Evolutionary conservation across 2,888 invertebrate species (phyloP), one percentile per base, ranked within the genome.

Genomic region (Eupeodes latifasciatus): DNA sequence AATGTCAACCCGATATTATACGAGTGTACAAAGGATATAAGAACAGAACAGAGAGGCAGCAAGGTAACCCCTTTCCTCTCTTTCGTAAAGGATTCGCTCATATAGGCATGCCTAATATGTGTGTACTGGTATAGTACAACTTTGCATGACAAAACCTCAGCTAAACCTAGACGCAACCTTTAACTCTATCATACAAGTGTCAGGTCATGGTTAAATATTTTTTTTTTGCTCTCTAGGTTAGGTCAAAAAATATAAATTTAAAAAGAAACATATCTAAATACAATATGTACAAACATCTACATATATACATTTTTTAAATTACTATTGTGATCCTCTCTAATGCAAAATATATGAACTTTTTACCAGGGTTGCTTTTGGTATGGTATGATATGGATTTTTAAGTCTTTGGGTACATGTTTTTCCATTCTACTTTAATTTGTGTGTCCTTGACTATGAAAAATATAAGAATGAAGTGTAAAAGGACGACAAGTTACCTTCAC

Each of bases 381-480:
- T 10, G 62, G 16, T 40, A 40, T 14, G 36, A 9, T 72, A 59
- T 72, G 44, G 47, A 72, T 72, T 72, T 72, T 34, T 5, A 57
- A 49, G 11, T 57, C 34, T 72, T 11, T 69, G 27, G 27, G 44
- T 64, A 55, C 64, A 47, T n/a, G 53, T 34, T 76, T 44, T n/a
- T 67, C 4, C 1, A 27, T 14, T 47, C 4, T 49, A 9, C 27
- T 34, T 27, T 7, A 59, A 59, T 19, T 64, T 11, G 12, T 27
- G n/a, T 47, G 88, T 75, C 88, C 88, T 88, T 88, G 88, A 88
- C 85, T 78, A 76, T 85, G 88, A 85, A 87, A 87, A 88, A 88
- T 67, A 36, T 67, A 36, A 53, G 51, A 11, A 81, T 72, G 49
- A 36, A 84, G 36, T 74, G 40, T 40, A 77, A 59, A 40, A 75